These are phyloP conservation scores for Apostichopus leukothele DNA, from an alignment of 53 echinoderm and acorn worm species.

Conservation along the genomic window DNA sequence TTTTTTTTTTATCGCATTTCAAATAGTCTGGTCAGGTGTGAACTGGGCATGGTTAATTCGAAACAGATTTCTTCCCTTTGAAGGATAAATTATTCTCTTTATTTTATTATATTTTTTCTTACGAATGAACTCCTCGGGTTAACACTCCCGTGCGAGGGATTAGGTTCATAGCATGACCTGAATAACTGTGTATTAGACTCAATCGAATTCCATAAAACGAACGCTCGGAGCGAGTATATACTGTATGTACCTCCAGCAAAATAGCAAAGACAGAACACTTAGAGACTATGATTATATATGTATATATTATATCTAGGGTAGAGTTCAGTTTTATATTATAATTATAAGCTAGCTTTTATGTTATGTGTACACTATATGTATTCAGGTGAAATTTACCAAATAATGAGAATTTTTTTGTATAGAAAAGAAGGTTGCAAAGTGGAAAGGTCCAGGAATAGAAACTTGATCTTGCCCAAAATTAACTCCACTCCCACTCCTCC, in stretches of 20 bases:
- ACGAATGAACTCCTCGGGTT: neutral
- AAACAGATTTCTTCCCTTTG: neutral
- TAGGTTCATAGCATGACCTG: neutral
- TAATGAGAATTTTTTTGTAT: too few species aligned
- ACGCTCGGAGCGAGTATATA: neutral
- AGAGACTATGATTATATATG: neutral
- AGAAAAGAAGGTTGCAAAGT: too few species aligned
- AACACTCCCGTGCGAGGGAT: neutral
- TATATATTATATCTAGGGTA: neutral
- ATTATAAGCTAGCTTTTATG: too few species aligned
- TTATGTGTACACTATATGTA: too few species aligned
- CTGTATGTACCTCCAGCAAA: neutral
- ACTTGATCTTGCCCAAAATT: too few species aligned
- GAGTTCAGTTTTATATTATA: neutral
- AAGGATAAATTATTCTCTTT: neutral
- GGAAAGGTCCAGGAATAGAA: too few species aligned
- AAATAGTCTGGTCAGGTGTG: slow-evolving; percentile 6
- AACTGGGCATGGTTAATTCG: neutral
- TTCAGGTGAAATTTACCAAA: too few species aligned
- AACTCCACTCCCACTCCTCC: too few species aligned
- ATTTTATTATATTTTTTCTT: neutral
- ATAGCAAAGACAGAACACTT: neutral
- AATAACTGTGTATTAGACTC: neutral
- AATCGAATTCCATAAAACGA: neutral
- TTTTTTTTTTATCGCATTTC: neutral